Conservation (phyloP, 2,113 vertebrate genomes). For the Gyps fulvus region DNA sequence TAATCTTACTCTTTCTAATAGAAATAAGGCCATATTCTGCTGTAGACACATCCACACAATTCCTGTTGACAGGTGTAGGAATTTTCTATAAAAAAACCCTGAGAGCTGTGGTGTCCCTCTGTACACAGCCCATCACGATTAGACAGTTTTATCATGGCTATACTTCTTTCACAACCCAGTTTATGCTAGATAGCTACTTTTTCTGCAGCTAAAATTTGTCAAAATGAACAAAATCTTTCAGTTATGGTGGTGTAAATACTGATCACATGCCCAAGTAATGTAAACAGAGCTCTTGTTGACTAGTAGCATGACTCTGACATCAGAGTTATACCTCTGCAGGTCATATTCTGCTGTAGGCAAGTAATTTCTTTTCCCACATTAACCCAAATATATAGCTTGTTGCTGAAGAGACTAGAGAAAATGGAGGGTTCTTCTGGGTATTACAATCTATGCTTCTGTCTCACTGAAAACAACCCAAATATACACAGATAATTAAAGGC, state of each 20-base stretch:
- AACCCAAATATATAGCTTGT: not conserved
- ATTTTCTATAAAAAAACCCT: not conserved
- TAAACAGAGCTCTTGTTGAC: not conserved
- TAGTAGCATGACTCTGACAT: not conserved
- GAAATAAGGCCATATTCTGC: not conserved
- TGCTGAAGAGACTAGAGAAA: not conserved
- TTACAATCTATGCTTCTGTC: not conserved
- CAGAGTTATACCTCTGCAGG: not conserved
- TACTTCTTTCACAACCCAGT: not conserved
- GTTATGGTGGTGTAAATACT: not conserved
- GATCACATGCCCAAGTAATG: not conserved
- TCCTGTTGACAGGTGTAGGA: not conserved
- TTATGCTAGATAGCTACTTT: not conserved
- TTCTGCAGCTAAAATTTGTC: not conserved
- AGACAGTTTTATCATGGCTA: not conserved
- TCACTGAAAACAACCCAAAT: not conserved
- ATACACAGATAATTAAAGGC: not conserved
- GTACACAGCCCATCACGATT: fast-evolving
- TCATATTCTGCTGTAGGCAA: not conserved
- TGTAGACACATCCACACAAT: not conserved
- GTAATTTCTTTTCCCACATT: not conserved
- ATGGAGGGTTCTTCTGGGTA: not conserved
- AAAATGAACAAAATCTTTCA: not conserved
- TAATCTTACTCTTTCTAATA: not conserved
- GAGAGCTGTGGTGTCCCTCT: not conserved